Percentiles rank a stretch among this genome's conserved stretches.
phyloP scores from a whole-genome alignment of 2,888 invertebrate species.

The Apoda limacodes region DNA sequence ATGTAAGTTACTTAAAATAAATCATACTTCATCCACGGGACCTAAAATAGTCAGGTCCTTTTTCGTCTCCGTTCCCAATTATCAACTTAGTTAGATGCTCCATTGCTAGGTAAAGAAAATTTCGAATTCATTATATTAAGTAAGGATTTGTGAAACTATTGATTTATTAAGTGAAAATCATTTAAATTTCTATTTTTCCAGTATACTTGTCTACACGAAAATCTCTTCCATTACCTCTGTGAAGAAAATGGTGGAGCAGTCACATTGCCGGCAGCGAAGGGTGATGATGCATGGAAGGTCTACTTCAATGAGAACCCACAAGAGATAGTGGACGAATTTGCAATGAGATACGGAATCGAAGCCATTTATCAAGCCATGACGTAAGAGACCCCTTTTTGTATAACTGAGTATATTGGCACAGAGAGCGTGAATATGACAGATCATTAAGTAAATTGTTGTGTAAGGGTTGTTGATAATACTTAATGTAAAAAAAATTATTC shows the following conservation, averaged over 20 bases:
- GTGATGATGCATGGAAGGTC: slow-evolving; percentile 99
- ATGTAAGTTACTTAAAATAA: too few relatives aligned
- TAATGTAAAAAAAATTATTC: too few relatives aligned
- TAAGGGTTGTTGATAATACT: too few relatives aligned
- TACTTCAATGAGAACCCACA: slow-evolving; percentile 99
- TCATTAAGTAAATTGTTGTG: too few relatives aligned
- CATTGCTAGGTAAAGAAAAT: too few relatives aligned
- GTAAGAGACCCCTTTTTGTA: slow-evolving; percentile 79
- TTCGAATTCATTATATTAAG: slow-evolving; percentile 9
- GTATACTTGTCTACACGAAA: slow-evolving; percentile 99
- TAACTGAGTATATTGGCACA: too few relatives aligned
- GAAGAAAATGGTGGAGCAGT: slow-evolving; percentile 93
- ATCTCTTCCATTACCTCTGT: slow-evolving; percentile 97
- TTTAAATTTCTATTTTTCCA: slow-evolving; percentile 23
- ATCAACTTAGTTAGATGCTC: too few relatives aligned
- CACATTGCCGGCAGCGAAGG: slow-evolving; percentile 91
- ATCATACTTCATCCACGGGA: too few relatives aligned
- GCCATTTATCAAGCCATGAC: slow-evolving; percentile 99
- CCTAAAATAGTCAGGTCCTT: too few relatives aligned
- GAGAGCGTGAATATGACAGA: too few relatives aligned
- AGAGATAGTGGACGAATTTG: slow-evolving; percentile 99
- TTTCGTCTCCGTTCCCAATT: too few relatives aligned
- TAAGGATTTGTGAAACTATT: slow-evolving; percentile 1
- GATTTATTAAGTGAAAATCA: background rate
- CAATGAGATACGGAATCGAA: slow-evolving; percentile 99